Conservation (phyloP, 2,797 vertebrate genomes). For the Syndactyla subalaris region DNA sequence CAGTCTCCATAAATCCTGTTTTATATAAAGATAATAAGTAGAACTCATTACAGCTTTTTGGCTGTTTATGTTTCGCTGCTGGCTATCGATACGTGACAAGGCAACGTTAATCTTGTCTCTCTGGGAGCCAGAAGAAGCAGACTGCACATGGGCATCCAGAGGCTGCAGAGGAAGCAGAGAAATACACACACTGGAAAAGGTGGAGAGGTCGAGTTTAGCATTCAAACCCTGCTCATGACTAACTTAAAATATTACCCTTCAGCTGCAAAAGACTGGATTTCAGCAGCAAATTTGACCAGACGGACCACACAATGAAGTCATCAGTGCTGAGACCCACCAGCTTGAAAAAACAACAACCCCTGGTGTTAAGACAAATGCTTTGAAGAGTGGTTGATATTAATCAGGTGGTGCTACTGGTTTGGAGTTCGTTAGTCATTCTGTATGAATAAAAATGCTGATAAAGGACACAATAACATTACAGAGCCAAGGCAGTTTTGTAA, state of each 20-base stretch:
- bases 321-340: constrained; percentile 52
- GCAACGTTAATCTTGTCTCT: constrained; percentile 8
- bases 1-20: constrained; percentile 5
- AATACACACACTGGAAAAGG: constrained; percentile 45
- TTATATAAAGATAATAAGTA: constrained; percentile 17
- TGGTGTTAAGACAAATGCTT: constrained; percentile 69
- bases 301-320: constrained; percentile 65
- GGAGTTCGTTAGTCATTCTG: constrained; percentile 36
- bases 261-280: constrained; percentile 39
- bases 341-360: constrained; percentile 50
- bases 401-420: constrained; percentile 68
- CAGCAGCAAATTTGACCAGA: constrained; percentile 57
- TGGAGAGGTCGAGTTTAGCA: constrained; percentile 58
- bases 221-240: constrained; percentile 26
- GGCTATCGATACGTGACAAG: background rate
- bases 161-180: constrained; percentile 39
- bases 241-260: constrained; percentile 62
- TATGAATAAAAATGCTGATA: constrained; percentile 58
- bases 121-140: background rate
- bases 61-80: background rate
- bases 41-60: constrained; percentile 36
- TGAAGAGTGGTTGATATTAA: constrained; percentile 67
- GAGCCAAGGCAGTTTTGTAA: constrained; percentile 48
- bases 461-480: constrained; percentile 9
- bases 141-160: constrained; percentile 11